Evolutionary conservation across 2,797 vertebrate genomes (phyloP), one percentile per base, ranked within the genome.

Genomic region (Xiphorhynchus erythropygius): DNA sequence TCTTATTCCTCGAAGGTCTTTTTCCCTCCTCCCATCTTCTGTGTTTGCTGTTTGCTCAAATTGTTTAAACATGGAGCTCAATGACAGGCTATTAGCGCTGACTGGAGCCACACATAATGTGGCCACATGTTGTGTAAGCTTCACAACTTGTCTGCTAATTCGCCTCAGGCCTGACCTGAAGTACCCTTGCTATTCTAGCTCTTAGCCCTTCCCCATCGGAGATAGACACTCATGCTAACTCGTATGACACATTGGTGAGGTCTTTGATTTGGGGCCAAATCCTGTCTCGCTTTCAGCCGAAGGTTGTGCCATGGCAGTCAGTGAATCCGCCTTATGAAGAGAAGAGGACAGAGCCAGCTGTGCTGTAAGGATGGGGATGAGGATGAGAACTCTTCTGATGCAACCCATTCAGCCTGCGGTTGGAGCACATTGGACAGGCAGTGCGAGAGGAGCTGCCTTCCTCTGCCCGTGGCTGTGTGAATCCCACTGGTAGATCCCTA

Each of bases 121-220:
- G 94, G 85, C 95, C 94, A 96, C 96, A 96, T 96, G 94, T 96
- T 96, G 96, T 94, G 95, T 94, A 95, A 96, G 96, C 95, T 94
- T 95, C 95, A 95, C 94, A 96, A 94, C 94, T 96, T 94, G 91
- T 94, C 95, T 95, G 93, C 90, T 96, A 94, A 96, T 94, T 97
- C 77, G 87, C 95, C 91, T 96, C 94, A 94, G 94, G 91, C 92
- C 92, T 96, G 96, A 96, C 96, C 94, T 95, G 95, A 95, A 97
- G 95, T 97, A 96, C 91, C 96, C 95, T 76, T 87, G 63, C 89
- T 96, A 46, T 93, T 96, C 87, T 62, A 83, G 77, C 86, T 81
- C 74, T 41, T 94, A 73, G 89, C 63, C 85, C 80, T 90, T 93
- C 89, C 55, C 32, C 17, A 67, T 85, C 56, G 12, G 63, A 55